These are phyloP conservation scores for Trachelus iudaicus DNA, from an alignment of 2,888 invertebrate species.

Conservation along the genomic window DNA sequence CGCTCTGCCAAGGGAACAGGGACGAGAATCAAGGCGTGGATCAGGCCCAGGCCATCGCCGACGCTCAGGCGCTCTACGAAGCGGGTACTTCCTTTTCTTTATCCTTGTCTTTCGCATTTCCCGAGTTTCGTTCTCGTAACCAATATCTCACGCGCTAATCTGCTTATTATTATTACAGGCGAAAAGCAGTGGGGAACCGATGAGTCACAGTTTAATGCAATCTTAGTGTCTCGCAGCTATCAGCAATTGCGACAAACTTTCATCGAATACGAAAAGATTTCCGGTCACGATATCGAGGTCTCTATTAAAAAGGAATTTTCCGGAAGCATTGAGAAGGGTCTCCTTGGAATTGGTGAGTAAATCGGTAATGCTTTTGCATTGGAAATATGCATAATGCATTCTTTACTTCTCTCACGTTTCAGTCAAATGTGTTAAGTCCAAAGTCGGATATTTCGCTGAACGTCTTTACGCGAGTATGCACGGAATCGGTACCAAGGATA, in stretches of 20 bases:
- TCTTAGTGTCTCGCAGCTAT: slow-evolving; percentile 88
- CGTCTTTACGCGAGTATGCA: slow-evolving; percentile 91
- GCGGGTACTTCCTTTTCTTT: slow-evolving; percentile 69
- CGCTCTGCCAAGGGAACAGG: slow-evolving; percentile 87
- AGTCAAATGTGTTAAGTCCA: slow-evolving; percentile 91
- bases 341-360: slow-evolving; percentile 85
- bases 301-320: slow-evolving; percentile 91
- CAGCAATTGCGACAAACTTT: slow-evolving; percentile 89
- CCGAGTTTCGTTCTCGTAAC: neutral
- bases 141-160: neutral
- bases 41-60: slow-evolving; percentile 80
- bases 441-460: slow-evolving; percentile 92
- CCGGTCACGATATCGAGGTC: slow-evolving; percentile 86
- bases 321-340: slow-evolving; percentile 85
- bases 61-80: slow-evolving; percentile 81
- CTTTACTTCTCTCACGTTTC: slow-evolving; percentile 43
- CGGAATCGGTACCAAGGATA: slow-evolving; percentile 91
- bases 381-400: neutral
- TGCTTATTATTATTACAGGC: slow-evolving; percentile 53
- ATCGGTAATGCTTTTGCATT: neutral
- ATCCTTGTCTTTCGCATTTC: neutral
- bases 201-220: slow-evolving; percentile 87
- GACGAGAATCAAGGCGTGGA: slow-evolving; percentile 91
- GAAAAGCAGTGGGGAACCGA: slow-evolving; percentile 92
- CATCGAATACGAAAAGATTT: slow-evolving; percentile 83